Base-by-base conservation (phyloP, 2,888 invertebrate genomes). In the Amitus sp. region DNA sequence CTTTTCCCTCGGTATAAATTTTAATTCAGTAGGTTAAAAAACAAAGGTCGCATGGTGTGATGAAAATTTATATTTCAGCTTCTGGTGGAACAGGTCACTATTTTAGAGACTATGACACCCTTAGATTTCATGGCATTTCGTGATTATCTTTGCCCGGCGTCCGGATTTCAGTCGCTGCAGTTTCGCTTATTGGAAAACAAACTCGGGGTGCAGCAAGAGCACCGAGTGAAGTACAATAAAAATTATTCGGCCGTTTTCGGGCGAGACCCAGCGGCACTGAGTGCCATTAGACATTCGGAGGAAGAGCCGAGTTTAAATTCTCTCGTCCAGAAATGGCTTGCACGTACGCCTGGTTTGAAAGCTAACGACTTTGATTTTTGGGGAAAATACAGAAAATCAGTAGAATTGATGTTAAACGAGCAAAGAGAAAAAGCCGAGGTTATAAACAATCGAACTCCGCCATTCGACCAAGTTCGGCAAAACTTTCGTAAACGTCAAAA, bases 101-200 rank as follows among this genome's bases (percentile, higher is more conserved):
- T 99, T 69, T 83, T 99, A 69, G 99, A 99, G 83, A 98, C 98
- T 0, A 99, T 99, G 99, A 97, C 98, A 0, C 98, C 99, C 0
- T 83, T 98, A 58, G 99, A 99, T 83, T 99, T 99, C 78, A 94
- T 99, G 91, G 98, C 98, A 76, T 99, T 99, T 83, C 89, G 98
- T 45, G 89, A 92, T 67, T 95, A 95, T 78, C 84, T 99, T 30
- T 91, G 94, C 9, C 95, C 98, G 0, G 97, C 98, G 0, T 98
- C 98, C 0, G 99, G 99, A 0, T 99, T 99, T 81, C 99, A 99
- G 80, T 98, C 97, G 74, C 83, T 97, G 30, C 96, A 99, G 82
- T 99, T 99, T 82, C 89, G 99, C 12, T 85, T 99, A 15, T 84
- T 99, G 53, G 99, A 99, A 84, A 99, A 98, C 79, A 98, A 98